phyloP scores from a whole-genome alignment of 2,888 invertebrate genomes.

The Drosophila pseudotalamancana region DNA sequence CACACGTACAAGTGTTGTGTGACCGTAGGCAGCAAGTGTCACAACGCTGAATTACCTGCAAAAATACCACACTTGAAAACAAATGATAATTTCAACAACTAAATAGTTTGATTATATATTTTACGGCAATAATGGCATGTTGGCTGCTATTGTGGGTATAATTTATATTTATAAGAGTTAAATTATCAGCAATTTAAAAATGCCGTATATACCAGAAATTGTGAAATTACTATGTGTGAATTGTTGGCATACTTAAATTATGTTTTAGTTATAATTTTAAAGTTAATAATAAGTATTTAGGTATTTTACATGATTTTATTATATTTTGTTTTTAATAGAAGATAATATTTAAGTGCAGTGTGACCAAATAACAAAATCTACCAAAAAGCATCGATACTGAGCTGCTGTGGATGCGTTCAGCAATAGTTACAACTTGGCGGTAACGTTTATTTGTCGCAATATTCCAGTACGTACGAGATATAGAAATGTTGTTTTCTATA shows the following conservation, averaged over 20 bases:
- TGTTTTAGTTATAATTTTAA: background rate
- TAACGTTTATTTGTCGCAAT: constrained; percentile 56
- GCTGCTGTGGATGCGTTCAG: constrained; percentile 36
- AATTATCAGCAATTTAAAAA: background rate
- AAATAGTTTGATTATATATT: no score
- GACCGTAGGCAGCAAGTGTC: constrained; percentile 22
- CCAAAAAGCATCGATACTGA: constrained; percentile 21
- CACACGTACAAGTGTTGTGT: constrained; percentile 51
- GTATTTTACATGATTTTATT: no score
- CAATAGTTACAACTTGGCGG: constrained; percentile 39
- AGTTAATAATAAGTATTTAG: background rate
- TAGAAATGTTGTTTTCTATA: background rate
- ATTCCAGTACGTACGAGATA: constrained; percentile 36
- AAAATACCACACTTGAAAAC: constrained; percentile 22
- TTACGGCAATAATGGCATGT: background rate
- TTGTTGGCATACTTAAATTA: background rate
- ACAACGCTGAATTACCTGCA: background rate
- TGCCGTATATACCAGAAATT: background rate
- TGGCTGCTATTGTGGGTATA: background rate
- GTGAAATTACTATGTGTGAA: background rate
- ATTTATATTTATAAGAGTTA: background rate
- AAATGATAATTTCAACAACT: background rate
- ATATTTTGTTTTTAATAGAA: no score
- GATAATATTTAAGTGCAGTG: no score
- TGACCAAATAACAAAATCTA: constrained; percentile 2